phyloP scores from a whole-genome alignment of 2,888 invertebrate genomes.

The Thera obeliscata region DNA sequence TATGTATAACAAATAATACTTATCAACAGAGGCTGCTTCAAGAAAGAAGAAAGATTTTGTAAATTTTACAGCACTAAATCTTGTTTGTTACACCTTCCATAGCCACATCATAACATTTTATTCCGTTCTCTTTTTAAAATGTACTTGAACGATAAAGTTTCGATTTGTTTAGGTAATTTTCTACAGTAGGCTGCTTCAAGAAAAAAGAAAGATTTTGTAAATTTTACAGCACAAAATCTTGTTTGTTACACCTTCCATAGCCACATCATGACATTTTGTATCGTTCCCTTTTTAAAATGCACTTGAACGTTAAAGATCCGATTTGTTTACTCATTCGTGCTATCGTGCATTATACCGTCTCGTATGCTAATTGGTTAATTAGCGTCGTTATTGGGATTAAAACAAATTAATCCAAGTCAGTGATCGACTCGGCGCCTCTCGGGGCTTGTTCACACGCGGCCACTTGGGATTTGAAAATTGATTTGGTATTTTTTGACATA shows the following conservation, averaged over 20 bases:
- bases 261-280: constrained; percentile 3
- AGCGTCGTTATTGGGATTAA: constrained; percentile 62
- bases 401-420: constrained; percentile 67
- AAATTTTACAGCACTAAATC: too few relatives aligned
- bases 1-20: too few relatives aligned
- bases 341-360: constrained; percentile 45
- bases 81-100: too few relatives aligned
- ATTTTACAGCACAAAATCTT: too few relatives aligned
- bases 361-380: constrained; percentile 70
- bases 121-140: too few relatives aligned
- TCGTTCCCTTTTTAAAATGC: constrained; percentile 17
- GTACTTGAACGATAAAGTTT: too few relatives aligned
- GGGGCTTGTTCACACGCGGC: constrained; percentile 35
- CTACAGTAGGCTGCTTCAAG: too few relatives aligned
- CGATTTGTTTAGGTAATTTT: too few relatives aligned
- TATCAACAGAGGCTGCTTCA: too few relatives aligned
- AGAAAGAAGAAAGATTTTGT: too few relatives aligned
- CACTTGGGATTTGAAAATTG: constrained; percentile 14
- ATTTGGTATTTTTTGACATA: background rate
- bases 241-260: background rate
- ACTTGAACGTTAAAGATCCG: constrained; percentile 37
- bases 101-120: too few relatives aligned
- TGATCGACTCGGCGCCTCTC: constrained; percentile 65
- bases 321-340: constrained; percentile 55
- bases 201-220: too few relatives aligned